Evolutionary conservation across 2,888 invertebrate genomes (phyloP).

Genomic region (Cephus pulcher): DNA sequence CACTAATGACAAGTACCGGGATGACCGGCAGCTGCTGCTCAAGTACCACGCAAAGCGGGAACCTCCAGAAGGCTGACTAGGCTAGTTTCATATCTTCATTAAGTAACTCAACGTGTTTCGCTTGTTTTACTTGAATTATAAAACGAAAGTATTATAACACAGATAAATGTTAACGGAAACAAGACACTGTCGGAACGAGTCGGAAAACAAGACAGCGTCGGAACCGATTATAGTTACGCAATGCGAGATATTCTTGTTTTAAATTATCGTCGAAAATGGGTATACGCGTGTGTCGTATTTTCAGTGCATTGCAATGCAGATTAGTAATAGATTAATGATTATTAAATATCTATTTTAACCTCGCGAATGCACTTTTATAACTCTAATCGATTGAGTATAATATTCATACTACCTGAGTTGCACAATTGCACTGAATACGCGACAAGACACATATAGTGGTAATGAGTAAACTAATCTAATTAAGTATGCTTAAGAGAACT

Average conservation of each 20-base stretch:
- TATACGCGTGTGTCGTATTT: not conserved
- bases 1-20: slow-evolving; percentile 53
- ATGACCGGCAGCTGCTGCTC: slow-evolving; percentile 63
- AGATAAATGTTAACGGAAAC: slow-evolving; percentile 1
- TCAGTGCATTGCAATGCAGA: not conserved
- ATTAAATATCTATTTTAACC: not conserved
- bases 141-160: slow-evolving; percentile 14
- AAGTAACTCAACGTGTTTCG: slow-evolving; percentile 42
- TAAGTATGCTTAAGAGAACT: not conserved
- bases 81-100: slow-evolving; percentile 40
- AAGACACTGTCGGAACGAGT: not conserved
- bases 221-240: not conserved
- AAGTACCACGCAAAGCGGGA: slow-evolving; percentile 64
- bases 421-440: not conserved
- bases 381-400: not conserved
- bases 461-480: not conserved
- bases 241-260: not conserved
- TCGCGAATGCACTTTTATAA: not conserved
- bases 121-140: slow-evolving; percentile 32
- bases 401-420: not conserved
- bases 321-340: not conserved
- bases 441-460: not conserved
- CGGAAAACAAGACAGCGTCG: not conserved
- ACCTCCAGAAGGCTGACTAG: slow-evolving; percentile 66
- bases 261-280: not conserved